Evolutionary conservation across 2,113 vertebrate genomes (phyloP), one percentile per base, ranked within the genome.

Genomic region (Chionomys nivalis): DNA sequence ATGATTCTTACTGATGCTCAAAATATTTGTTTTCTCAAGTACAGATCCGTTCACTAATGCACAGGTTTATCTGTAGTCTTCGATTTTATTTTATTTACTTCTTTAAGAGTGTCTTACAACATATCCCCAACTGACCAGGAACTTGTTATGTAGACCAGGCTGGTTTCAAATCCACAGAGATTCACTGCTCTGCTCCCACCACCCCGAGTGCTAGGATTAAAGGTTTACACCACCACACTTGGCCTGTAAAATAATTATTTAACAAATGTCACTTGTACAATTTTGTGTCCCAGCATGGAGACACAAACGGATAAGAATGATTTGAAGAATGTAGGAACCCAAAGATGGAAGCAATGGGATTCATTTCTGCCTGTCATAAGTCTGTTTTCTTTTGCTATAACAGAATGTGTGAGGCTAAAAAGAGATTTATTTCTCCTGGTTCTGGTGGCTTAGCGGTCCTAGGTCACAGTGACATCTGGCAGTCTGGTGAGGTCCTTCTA

Each of bases 1-100:
- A 47, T 28, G 42, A 36, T 2, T 52, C 68, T 90, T 31, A 42
- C 55, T 88, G 47, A 90, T 87, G 19, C 4, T 11, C 55, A 87
- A 3, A 44, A 58, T 31, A 92, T 42, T 89, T 14, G 68, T 85
- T 90, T 89, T 75, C 58, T 96, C 58, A 79, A 92, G 85, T 65
- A 31, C 7, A 83, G 8, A 70, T 86, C 33, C 31, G 82, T 36
- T 68, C 11, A 70, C 21, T 17, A 13, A 88, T 39, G 11, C 12
- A 13, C 75, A 65, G 7, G 81, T 63, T 86, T n/a, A 47, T 63
- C 39, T 42, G 26, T 90, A 87, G 73, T 44, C 36, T 61, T 78
- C 72, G 21, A 19, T 81, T 21, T 61, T 23, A 39, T 36, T 55
- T 21, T 23, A 88, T 58, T 39, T 17, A 68, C 2, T 73, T 19